Evolutionary conservation across 2,797 vertebrate genomes (phyloP).

Genomic region (Macropodus opercularis): DNA sequence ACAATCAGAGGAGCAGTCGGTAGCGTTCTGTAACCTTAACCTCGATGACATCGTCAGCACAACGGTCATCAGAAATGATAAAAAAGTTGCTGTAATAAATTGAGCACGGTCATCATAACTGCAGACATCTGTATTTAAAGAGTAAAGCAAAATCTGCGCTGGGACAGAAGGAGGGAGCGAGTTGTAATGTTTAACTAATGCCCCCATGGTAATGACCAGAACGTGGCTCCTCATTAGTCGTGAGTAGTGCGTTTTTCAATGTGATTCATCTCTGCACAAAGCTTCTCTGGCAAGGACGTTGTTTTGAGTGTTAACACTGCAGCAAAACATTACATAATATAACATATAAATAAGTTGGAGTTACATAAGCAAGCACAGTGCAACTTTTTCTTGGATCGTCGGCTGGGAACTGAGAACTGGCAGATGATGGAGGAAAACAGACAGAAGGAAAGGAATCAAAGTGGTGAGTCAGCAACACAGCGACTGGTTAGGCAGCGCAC

Average conservation of each 20-base stretch:
- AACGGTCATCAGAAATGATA: no score
- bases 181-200: slow-evolving; percentile 4
- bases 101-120: no score
- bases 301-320: slow-evolving; percentile 46
- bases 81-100: no score
- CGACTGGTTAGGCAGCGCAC: slow-evolving; percentile 25
- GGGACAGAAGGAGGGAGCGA: not conserved
- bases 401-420: slow-evolving; percentile 49
- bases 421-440: slow-evolving; percentile 62
- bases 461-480: slow-evolving; percentile 66
- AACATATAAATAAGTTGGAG: slow-evolving; percentile 61
- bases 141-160: no score
- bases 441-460: slow-evolving; percentile 56
- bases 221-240: slow-evolving; percentile 34
- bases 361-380: slow-evolving; percentile 58
- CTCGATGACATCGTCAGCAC: no score
- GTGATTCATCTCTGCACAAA: slow-evolving; percentile 48
- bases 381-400: slow-evolving; percentile 55
- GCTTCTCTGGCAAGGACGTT: slow-evolving; percentile 40
- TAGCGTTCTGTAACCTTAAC: no score
- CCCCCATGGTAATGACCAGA: slow-evolving; percentile 22
- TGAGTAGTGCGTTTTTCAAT: slow-evolving; percentile 27
- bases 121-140: no score
- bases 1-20: no score
- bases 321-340: slow-evolving; percentile 56